Evolutionary conservation across 2,797 vertebrate genomes (phyloP), one percentile per base, ranked within the genome.

Genomic region (Momotus momota): DNA sequence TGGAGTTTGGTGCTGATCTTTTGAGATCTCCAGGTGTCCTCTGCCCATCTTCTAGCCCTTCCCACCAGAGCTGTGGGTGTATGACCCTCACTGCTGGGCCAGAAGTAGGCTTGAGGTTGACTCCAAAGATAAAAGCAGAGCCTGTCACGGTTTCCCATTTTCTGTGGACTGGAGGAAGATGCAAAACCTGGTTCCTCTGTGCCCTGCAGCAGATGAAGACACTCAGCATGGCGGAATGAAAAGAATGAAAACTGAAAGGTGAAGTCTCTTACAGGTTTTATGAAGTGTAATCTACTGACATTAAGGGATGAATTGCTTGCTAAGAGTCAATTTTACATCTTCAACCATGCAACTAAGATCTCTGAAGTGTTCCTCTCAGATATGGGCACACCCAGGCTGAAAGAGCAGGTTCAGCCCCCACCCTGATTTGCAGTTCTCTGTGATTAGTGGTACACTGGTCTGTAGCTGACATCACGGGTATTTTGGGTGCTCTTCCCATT

Each of bases 31-130:
- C 17, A 9, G 22, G 10, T n/a, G 18, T 27, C 73, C 62, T 75
- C 27, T 7, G 12, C 20, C 40, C 58, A 49, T 19, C 4, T 84
- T 61, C 58, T 64, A 57, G 4, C 0, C 0, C 6, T 29, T 75
- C 46, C 41, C 40, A 73, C 9, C 31, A 45, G 16, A 77, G 33
- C 54, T 90, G 57, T 71, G 45, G 49, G 14, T 15, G 21, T 31
- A 10, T 6, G 12, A 72, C 45, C 41, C 41, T 61, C 29, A 14
- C 45, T 6, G 0, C 41, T 40, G 66, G 10, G 41, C 13, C 55
- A 82, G 18, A 18, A 16, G 7, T n/a, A 29, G 57, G 14, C 57
- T 71, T 38, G 31, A 62, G 15, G 6, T 12, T 71, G 17, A 5
- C 25, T 38, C 38, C n/a, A 40, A 40, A 43, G 19, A 7, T 9